A percentile compares a stretch with the other conserved stretches of the same genome.
Conservation (phyloP, 2,888 invertebrate genomes). For the Drosophila antonietae region DNA sequence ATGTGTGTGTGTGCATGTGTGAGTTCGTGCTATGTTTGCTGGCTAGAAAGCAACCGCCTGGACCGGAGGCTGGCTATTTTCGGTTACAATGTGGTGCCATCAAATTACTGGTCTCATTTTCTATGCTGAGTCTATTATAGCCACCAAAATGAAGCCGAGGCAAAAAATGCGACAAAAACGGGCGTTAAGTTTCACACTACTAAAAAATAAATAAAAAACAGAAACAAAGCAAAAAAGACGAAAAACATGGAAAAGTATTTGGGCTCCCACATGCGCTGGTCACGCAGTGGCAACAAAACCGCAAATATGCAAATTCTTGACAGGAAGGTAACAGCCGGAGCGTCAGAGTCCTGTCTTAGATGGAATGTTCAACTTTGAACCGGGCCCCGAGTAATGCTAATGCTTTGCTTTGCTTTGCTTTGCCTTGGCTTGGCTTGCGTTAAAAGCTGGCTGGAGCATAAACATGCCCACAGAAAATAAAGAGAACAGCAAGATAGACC, state of each 20-base stretch:
- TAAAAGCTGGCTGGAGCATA: conserved; percentile 27
- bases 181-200: conserved; percentile 74
- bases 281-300: conserved; percentile 62
- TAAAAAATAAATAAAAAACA: conserved; percentile 3
- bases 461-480: neutral
- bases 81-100: conserved; percentile 71
- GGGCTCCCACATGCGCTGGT: conserved; percentile 64
- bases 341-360: conserved; percentile 27
- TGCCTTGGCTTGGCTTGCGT: conserved; percentile 14
- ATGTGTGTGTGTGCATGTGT: neutral
- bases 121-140: conserved; percentile 75
- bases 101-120: conserved; percentile 77
- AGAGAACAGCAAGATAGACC: neutral
- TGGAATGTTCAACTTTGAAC: conserved; percentile 72
- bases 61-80: conserved; percentile 69
- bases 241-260: conserved; percentile 26
- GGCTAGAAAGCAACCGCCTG: conserved; percentile 11
- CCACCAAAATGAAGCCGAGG: conserved; percentile 56
- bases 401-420: conserved; percentile 27
- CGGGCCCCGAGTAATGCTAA: conserved; percentile 51
- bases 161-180: conserved; percentile 75
- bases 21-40: neutral
- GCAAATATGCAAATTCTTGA: conserved; percentile 75
- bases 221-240: neutral
- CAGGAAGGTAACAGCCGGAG: conserved; percentile 58